Conservation (phyloP, 1,140 invertebrate genomes). For the Ostrea edulis region DNA sequence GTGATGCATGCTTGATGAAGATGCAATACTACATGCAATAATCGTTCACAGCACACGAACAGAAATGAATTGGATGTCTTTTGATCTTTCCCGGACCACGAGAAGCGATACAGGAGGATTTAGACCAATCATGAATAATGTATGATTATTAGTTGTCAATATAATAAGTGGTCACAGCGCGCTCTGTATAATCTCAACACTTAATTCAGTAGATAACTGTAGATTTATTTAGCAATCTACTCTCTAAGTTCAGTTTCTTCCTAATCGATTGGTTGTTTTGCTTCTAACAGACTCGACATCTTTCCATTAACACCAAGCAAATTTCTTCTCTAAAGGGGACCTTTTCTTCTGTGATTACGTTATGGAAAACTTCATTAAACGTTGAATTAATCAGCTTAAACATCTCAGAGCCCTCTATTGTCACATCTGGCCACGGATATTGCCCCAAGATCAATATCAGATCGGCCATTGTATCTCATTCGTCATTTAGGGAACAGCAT, state of each 20-base stretch:
- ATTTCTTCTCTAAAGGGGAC: neutral
- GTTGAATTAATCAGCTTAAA: slow-evolving; percentile 8
- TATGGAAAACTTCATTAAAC: neutral
- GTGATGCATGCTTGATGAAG: no score
- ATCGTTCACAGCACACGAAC: no score
- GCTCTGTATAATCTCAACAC: no score
- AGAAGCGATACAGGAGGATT: no score
- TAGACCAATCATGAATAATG: no score
- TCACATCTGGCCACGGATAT: slow-evolving; percentile 17
- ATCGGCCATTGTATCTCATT: neutral
- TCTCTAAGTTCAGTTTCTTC: neutral
- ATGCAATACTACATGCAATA: no score
- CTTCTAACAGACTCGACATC: neutral
- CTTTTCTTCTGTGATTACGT: neutral
- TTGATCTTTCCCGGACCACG: no score
- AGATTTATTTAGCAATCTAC: neutral
- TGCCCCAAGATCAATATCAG: neutral
- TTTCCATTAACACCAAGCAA: slow-evolving; percentile 30
- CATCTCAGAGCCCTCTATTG: neutral
- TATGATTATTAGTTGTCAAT: no score
- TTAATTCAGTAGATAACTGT: neutral
- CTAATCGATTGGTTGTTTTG: neutral
- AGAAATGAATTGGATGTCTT: no score
- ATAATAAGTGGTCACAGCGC: no score
- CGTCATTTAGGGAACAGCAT: neutral